phyloP scores from a whole-genome alignment of 2,888 invertebrate genomes.

The Lasioglossum malachurum region DNA sequence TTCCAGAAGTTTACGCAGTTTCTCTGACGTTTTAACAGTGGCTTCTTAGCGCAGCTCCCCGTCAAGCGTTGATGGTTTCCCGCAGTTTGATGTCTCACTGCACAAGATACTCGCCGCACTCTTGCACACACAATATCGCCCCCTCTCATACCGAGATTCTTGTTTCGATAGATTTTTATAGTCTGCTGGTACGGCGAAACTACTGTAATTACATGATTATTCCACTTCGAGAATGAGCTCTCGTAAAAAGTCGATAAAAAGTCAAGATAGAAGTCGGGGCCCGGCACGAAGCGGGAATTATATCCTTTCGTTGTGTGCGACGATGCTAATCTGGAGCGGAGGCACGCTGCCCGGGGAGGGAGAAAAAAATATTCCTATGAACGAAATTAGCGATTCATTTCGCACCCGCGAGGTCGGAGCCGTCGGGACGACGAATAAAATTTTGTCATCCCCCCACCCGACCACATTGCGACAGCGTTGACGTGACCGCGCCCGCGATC shows the following conservation, averaged over 20 bases:
- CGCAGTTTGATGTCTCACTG: neutral
- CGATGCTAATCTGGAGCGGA: constrained; percentile 37
- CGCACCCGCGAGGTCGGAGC: neutral
- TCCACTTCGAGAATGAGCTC: neutral
- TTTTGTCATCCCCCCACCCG: constrained; percentile 39
- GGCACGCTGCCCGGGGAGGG: neutral
- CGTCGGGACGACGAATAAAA: constrained; percentile 47
- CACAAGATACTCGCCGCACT: neutral
- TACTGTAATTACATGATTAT: constrained; percentile 21
- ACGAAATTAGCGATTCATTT: constrained; percentile 42
- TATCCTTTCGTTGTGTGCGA: constrained; percentile 9
- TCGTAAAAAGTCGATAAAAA: constrained; percentile 41
- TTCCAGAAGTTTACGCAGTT: neutral
- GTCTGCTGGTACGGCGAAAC: neutral
- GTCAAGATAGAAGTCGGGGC: constrained; percentile 13
- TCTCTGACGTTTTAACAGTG: neutral
- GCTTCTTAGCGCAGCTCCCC: neutral
- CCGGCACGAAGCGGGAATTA: constrained; percentile 45
- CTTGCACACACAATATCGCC: neutral
- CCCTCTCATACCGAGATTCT: neutral
- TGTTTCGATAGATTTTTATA: constrained; percentile 11
- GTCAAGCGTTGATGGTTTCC: neutral
- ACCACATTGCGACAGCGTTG: constrained; percentile 21
- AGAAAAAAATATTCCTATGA: constrained; percentile 6
- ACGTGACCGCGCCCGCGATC: constrained; percentile 53